Conservation (phyloP, 92 coral and sea anemone genomes). For the Parazoanthus darwini region DNA sequence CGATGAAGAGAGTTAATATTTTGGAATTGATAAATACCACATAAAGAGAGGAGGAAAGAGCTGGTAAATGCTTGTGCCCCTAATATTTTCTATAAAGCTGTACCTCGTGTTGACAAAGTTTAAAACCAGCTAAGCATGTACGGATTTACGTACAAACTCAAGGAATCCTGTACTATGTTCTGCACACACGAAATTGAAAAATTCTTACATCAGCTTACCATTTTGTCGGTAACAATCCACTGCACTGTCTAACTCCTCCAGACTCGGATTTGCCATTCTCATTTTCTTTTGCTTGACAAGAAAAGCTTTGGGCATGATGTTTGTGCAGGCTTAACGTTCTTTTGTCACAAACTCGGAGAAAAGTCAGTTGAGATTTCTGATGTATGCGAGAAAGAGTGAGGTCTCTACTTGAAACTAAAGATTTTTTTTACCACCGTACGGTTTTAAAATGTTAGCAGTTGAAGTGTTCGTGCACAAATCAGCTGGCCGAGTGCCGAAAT, state of each 20-base stretch:
- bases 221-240: neutral
- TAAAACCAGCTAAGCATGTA: neutral
- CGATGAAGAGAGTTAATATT: slow-evolving; percentile 14
- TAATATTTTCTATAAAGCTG: neutral
- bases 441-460: slow-evolving; percentile 34
- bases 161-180: neutral
- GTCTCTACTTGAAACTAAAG: neutral
- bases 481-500: slow-evolving; percentile 22
- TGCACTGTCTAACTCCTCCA: neutral
- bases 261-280: slow-evolving; percentile 42
- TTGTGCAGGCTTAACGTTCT: slow-evolving; percentile 21
- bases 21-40: slow-evolving; percentile 24
- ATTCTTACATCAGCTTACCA: neutral
- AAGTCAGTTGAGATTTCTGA: neutral
- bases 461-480: slow-evolving; percentile 16
- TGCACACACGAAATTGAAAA: neutral
- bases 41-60: neutral
- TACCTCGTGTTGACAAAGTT: neutral
- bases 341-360: neutral
- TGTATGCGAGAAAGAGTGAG: neutral
- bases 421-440: neutral
- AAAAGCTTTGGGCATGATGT: slow-evolving; percentile 78
- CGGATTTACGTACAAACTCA: neutral
- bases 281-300: slow-evolving; percentile 80
- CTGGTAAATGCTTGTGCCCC: neutral